These are phyloP conservation scores for Syngnathus rostellatus DNA, from an alignment of 2,797 vertebrate genomes.

Conservation along the genomic window DNA sequence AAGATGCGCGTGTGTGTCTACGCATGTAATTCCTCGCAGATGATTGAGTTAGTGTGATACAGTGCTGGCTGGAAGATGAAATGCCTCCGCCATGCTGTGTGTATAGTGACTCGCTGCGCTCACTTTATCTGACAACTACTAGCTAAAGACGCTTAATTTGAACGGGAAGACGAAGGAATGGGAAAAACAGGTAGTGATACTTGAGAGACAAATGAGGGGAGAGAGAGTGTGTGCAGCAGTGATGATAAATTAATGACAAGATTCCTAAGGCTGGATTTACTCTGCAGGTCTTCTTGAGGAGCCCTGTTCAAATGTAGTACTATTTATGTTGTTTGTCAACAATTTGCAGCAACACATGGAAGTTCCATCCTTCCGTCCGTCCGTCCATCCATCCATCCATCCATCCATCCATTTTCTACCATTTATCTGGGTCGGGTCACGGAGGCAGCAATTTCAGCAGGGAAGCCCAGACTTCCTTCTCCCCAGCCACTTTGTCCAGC, in stretches of 20 bases:
- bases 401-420: no score
- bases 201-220: constrained; percentile 21
- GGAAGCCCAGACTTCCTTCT: no score
- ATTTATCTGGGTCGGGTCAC: no score
- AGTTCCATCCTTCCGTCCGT: no score
- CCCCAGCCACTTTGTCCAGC: constrained; percentile 6
- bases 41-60: constrained; percentile 65
- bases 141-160: constrained; percentile 58
- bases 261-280: neutral
- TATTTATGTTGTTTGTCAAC: no score
- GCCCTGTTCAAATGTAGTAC: neutral
- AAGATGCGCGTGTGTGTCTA: constrained; percentile 27
- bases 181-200: constrained; percentile 5
- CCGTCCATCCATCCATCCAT: no score
- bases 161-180: constrained; percentile 8
- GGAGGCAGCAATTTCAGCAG: no score
- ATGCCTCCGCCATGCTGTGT: constrained; percentile 38
- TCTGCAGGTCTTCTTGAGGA: neutral
- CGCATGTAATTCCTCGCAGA: constrained; percentile 26
- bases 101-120: constrained; percentile 44
- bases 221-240: constrained; percentile 5
- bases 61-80: constrained; percentile 59
- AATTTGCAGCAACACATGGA: no score
- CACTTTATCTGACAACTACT: constrained; percentile 53
- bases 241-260: neutral